Conservation (phyloP, 2,888 invertebrate species). For the Lasioglossum zephyrum region DNA sequence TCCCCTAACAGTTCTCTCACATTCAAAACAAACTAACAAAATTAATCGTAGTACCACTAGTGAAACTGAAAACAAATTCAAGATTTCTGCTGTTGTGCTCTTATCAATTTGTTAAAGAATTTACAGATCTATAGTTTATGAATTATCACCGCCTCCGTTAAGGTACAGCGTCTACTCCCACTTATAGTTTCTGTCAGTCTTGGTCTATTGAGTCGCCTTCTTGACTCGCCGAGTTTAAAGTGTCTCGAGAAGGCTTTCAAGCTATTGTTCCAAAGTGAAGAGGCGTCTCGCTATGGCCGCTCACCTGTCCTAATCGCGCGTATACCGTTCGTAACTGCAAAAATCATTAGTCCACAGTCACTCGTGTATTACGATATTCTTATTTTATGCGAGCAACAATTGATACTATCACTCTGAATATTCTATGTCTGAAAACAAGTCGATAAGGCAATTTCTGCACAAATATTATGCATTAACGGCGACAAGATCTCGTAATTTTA, state of each 20-base stretch:
- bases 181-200: constrained; percentile 8
- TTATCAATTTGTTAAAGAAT: background rate
- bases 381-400: background rate
- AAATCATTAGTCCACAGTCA: background rate
- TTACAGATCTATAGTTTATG: background rate
- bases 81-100: background rate
- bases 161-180: background rate
- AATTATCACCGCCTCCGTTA: background rate
- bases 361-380: background rate
- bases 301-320: constrained; percentile 11
- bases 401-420: background rate
- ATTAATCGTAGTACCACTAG: too few relatives aligned
- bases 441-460: background rate
- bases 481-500: too few relatives aligned
- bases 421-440: background rate
- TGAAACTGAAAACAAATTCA: background rate
- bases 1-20: too few relatives aligned
- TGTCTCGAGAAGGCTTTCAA: constrained; percentile 7
- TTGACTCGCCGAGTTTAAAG: constrained; percentile 9
- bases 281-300: constrained; percentile 3
- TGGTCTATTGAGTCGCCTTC: constrained; percentile 6
- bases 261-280: constrained; percentile 14
- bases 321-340: background rate
- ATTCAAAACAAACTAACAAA: too few relatives aligned
- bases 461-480: too few relatives aligned